Evolutionary conservation across 2,888 invertebrate species (phyloP), one percentile per base, ranked within the genome.

Genomic region (Apamea sordens): DNA sequence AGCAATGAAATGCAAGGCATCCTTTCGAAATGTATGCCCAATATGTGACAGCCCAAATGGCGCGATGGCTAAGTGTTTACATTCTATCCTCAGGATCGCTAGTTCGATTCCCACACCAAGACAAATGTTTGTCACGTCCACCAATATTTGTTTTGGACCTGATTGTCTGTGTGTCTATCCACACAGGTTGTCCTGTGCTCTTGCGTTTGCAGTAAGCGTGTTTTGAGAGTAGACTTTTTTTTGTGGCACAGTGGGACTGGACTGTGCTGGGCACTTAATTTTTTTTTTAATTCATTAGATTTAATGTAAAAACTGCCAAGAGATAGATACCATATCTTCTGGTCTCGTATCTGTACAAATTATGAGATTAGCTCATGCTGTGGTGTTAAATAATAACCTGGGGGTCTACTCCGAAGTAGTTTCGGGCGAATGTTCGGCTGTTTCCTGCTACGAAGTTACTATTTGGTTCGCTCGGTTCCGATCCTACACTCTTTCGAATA

Each of bases 31-130:
- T 71, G 6, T n/a, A 69, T 28, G 5, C 7, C 28, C 50, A 83
- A 83, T 83, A 79, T 83, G 83, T 83, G 69, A 79, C 63, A 69
- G 44, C 11, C 41, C 24, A 83, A 73, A 83, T 64, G 83, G 50
- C 61, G 59, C 59, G 21, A 44, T 73, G 50, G 72, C 41, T 36
- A 15, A 79, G 79, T 82, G 83, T 83, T 82, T 82, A 64, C 73
- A 36, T 79, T 65, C 44, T 24, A 83, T 73, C 36, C 83, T 18
- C 28, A 70, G 83, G 83, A 70, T 69, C 53, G 10, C 59, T 18
- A 28, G 73, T 82, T 67, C 69, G 21, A 73, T 82, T 82, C 83
- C 83, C 82, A 82, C 50, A 83, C 64, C 28, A 6, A 50, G 15
- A 50, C 69, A 53, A 79, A 69, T 79, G 59, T 79, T 82, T 79